Percentiles rank a stretch among this genome's conserved stretches.
Evolutionary conservation across 2,797 vertebrate species (phyloP).

Genomic region (Philypnodon macrostomus): DNA sequence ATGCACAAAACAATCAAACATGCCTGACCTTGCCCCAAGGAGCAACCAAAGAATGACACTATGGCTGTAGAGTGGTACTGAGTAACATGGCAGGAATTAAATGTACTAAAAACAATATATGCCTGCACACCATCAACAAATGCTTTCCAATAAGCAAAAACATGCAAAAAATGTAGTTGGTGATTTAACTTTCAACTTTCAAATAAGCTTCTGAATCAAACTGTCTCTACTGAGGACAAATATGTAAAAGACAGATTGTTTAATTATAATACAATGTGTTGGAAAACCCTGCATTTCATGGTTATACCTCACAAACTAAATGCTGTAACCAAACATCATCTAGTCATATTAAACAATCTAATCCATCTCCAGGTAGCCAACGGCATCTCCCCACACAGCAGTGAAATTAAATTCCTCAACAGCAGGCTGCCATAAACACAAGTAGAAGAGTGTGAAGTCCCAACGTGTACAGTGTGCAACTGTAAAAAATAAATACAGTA

Average conservation of each 20-base stretch:
- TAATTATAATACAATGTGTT: too few relatives aligned
- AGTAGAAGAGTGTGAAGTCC: conserved; percentile 6
- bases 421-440: conserved; percentile 30
- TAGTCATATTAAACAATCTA: conserved; percentile 18
- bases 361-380: conserved; percentile 33
- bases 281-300: neutral
- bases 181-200: too few relatives aligned
- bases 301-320: conserved; percentile 10
- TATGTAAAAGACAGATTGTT: neutral
- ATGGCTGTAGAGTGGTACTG: conserved; percentile 1
- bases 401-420: conserved; percentile 47
- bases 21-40: neutral
- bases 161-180: too few relatives aligned
- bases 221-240: too few relatives aligned
- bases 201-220: too few relatives aligned
- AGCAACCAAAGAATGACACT: conserved; percentile 12
- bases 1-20: neutral
- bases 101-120: conserved; percentile 5
- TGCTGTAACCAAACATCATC: conserved; percentile 31
- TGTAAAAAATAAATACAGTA: neutral
- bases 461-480: conserved; percentile 5
- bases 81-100: neutral
- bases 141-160: too few relatives aligned
- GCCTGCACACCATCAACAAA: too few relatives aligned
- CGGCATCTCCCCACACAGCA: conserved; percentile 26